A percentile compares a stretch with the other conserved stretches of the same genome.
phyloP scores from a whole-genome alignment of 2,113 vertebrate species.

The Syngnathoides biaculeatus region DNA sequence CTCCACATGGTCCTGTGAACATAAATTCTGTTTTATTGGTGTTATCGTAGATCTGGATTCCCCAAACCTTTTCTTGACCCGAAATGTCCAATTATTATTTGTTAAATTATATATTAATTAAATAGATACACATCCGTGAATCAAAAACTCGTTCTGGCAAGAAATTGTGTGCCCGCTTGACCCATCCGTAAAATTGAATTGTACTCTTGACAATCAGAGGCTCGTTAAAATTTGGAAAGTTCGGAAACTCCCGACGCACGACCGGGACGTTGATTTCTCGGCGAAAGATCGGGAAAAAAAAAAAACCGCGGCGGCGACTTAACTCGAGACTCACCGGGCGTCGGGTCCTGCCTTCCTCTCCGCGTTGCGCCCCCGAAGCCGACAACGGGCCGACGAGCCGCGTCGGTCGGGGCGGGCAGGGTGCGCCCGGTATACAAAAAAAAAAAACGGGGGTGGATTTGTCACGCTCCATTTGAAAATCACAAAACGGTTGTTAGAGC shows the following conservation, averaged over 20 bases:
- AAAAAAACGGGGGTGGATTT: conserved; percentile 53
- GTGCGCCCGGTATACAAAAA: conserved; percentile 43
- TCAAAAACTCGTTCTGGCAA: background rate
- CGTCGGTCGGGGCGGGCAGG: background rate
- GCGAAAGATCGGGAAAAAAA: conserved; percentile 11
- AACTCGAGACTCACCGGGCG: conserved; percentile 9
- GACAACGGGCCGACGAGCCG: conserved; percentile 20
- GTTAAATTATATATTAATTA: background rate
- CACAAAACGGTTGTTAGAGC: conserved; percentile 46
- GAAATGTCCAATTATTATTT: background rate
- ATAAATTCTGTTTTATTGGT: conserved; percentile 42
- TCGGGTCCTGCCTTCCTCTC: conserved; percentile 5
- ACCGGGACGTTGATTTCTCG: conserved; percentile 15
- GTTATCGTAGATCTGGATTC: background rate
- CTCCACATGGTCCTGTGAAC: conserved; percentile 11
- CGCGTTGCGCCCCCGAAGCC: conserved; percentile 25
- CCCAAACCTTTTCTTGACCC: background rate
- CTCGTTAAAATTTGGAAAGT: background rate
- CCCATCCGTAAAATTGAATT: background rate
- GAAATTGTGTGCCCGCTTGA: background rate
- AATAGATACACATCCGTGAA: background rate
- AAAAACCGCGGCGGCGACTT: conserved; percentile 10
- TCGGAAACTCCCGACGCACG: background rate
- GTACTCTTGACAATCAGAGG: background rate
- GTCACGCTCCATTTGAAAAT: conserved; percentile 45